Percentiles rank a stretch among this genome's conserved stretches.
Conservation (phyloP, 2,113 vertebrate species). For the Pseudorectes ferrugineus region DNA sequence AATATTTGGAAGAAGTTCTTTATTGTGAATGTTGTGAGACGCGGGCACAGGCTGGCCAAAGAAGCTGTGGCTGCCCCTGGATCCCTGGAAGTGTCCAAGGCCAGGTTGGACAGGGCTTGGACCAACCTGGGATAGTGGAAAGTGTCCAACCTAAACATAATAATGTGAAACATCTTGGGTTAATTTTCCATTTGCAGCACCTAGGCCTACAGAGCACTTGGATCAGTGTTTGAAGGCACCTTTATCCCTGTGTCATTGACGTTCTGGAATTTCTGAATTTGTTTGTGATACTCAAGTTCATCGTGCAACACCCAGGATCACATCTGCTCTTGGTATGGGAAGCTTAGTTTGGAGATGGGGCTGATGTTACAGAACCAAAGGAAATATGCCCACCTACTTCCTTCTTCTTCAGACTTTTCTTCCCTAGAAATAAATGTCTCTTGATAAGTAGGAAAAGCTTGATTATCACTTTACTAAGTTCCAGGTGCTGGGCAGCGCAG, state of each 20-base stretch:
- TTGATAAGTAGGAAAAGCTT: background rate
- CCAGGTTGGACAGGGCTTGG: too few relatives aligned
- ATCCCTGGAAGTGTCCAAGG: background rate
- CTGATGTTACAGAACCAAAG: background rate
- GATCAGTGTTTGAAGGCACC: background rate
- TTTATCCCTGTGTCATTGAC: background rate
- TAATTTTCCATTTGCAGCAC: background rate
- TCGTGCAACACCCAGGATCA: fast-evolving
- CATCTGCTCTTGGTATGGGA: fast-evolving
- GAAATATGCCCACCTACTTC: background rate
- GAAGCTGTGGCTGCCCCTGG: background rate
- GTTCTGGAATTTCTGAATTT: background rate
- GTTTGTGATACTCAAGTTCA: background rate
- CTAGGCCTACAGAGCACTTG: background rate
- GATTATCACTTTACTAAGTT: background rate
- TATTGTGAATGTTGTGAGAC: background rate
- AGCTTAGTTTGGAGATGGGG: background rate
- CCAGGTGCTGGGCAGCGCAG: fast-evolving
- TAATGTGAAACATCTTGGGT: background rate
- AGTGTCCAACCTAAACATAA: background rate
- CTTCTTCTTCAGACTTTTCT: background rate
- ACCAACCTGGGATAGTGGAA: background rate
- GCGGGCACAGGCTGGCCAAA: background rate
- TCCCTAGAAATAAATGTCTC: background rate
- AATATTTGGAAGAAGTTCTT: background rate